Percentiles rank a stretch among this genome's conserved stretches.
phyloP scores from a whole-genome alignment of 2,113 vertebrate genomes.

The cattle (Bos taurus) region DNA sequence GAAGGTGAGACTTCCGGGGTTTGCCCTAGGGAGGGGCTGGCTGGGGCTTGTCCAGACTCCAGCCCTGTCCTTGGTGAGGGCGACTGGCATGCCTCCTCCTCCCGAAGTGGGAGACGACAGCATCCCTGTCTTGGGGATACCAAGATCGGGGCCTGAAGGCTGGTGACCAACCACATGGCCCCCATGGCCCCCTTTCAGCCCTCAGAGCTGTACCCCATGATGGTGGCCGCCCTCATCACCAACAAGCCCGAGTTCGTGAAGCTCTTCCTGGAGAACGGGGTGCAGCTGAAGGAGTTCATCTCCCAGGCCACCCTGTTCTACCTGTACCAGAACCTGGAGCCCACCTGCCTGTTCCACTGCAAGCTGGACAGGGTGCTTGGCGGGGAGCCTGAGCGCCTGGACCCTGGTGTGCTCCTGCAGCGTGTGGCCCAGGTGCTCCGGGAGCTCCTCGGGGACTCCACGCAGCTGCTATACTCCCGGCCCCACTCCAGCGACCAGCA shows the following conservation, averaged over 20 bases:
- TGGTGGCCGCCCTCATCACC: slow-evolving; percentile 90
- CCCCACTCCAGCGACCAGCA: slow-evolving; percentile 62
- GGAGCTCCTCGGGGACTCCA: slow-evolving; percentile 90
- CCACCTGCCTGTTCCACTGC: slow-evolving; percentile 86
- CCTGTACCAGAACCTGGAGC: slow-evolving; percentile 87
- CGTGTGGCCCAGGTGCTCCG: slow-evolving; percentile 89
- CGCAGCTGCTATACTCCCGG: slow-evolving; percentile 84
- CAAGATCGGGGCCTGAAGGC: accelerated
- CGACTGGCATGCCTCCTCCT: accelerated
- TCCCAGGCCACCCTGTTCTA: slow-evolving; percentile 82
- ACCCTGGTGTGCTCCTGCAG: slow-evolving; percentile 76
- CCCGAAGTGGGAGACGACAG: accelerated
- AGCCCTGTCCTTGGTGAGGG: background rate
- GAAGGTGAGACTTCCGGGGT: slow-evolving; percentile 81
- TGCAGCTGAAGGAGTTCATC: slow-evolving; percentile 88
- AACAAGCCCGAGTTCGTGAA: slow-evolving; percentile 93
- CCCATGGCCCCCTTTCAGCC: slow-evolving; percentile 78
- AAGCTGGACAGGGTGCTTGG: slow-evolving; percentile 87
- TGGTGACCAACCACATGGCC: accelerated
- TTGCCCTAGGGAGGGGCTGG: accelerated
- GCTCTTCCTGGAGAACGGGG: slow-evolving; percentile 93
- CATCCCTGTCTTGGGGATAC: accelerated
- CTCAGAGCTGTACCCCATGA: slow-evolving; percentile 88
- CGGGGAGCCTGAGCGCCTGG: slow-evolving; percentile 55
- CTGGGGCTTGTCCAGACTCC: background rate